Percentiles rank a stretch among this genome's conserved stretches.
These are phyloP conservation scores for Cephalopholis sonnerati DNA, from an alignment of 2,113 vertebrate species.

Conservation along the genomic window DNA sequence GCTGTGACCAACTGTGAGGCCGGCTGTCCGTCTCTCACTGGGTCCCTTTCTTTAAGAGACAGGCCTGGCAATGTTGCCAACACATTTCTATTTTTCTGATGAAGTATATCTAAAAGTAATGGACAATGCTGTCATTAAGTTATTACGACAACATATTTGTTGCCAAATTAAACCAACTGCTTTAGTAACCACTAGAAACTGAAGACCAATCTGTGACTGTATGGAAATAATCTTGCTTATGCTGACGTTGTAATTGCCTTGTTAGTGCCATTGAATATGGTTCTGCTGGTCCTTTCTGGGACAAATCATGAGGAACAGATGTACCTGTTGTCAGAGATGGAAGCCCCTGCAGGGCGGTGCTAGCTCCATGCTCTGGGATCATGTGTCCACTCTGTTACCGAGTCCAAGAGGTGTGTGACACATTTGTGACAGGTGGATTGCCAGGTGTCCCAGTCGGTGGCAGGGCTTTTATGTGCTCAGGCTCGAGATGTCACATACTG, in stretches of 20 bases:
- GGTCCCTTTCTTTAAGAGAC: conserved; percentile 57
- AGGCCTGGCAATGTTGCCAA: conserved; percentile 45
- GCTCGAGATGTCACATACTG: conserved; percentile 10
- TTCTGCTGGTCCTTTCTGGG: conserved; percentile 19
- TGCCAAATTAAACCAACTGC: conserved; percentile 5
- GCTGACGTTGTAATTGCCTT: conserved; percentile 9
- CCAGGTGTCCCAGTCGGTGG: conserved; percentile 57
- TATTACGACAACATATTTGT: conserved; percentile 3
- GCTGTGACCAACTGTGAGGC: conserved; percentile 78
- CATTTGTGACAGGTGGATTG: conserved; percentile 68
- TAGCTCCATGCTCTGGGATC: conserved; percentile 39
- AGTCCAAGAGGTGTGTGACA: conserved; percentile 54
- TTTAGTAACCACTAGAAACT: neutral
- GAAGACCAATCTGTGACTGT: neutral
- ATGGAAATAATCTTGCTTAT: conserved; percentile 11
- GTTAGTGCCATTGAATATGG: neutral
- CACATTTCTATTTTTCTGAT: conserved; percentile 13
- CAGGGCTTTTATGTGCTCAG: conserved; percentile 43
- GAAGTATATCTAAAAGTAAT: conserved; percentile 16
- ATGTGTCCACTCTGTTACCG: conserved; percentile 41
- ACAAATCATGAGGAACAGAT: conserved; percentile 52
- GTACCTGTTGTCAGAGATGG: conserved; percentile 45
- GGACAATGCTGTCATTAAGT: neutral
- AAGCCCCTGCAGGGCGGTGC: conserved; percentile 24
- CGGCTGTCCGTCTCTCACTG: conserved; percentile 77